phyloP scores from a whole-genome alignment of 2,888 invertebrate genomes.

The Metallyticus violacea region DNA sequence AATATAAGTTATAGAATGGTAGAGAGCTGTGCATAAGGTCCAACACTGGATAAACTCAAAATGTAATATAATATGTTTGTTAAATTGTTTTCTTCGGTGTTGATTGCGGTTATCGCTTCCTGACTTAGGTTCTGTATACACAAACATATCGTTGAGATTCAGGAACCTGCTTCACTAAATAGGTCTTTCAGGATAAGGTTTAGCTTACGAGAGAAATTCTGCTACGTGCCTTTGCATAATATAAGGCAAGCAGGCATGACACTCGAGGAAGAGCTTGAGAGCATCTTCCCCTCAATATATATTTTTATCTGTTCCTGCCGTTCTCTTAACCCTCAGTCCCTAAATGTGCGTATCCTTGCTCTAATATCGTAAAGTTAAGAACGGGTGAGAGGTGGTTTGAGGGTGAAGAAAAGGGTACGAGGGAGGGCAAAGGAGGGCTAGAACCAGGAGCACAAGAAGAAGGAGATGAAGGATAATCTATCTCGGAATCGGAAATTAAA shows the following conservation, averaged over 20 bases:
- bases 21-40: no score
- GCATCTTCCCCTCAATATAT: neutral
- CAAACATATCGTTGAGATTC: neutral
- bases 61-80: neutral
- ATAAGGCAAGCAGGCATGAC: neutral
- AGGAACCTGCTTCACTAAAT: neutral
- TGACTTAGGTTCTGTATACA: no score
- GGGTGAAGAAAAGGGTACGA: neutral
- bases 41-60: neutral
- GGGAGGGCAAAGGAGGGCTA: neutral
- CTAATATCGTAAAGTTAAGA: constrained; percentile 24
- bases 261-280: neutral
- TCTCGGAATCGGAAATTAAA: constrained; percentile 35
- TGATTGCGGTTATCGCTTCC: no score
- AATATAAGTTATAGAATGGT: no score
- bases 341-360: neutral
- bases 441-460: neutral
- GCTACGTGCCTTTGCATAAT: constrained; percentile 15
- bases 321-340: constrained; percentile 6
- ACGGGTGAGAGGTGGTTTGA: neutral
- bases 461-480: constrained; percentile 19
- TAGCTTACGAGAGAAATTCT: neutral
- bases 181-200: constrained; percentile 1
- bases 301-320: neutral
- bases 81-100: neutral